Evolutionary conservation across 1,140 invertebrate genomes (phyloP).

Genomic region (Drosophila pectinifera): DNA sequence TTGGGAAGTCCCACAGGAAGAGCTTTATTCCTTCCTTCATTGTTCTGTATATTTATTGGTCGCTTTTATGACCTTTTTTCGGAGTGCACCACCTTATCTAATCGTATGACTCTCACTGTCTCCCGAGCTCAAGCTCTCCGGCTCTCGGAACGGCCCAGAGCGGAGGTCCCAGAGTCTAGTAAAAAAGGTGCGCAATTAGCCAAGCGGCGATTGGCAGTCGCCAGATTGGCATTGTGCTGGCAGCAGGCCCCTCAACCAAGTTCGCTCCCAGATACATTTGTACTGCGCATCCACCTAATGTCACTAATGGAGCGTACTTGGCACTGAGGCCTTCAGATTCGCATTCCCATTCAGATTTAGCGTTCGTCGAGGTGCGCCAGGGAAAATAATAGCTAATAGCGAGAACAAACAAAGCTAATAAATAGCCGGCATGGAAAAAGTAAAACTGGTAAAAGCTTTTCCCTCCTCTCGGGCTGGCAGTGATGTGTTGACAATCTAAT

Average conservation of each 20-base stretch:
- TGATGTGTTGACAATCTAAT: slow-evolving; percentile 36
- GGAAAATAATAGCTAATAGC: slow-evolving; percentile 25
- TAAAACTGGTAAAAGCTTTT: slow-evolving; percentile 69
- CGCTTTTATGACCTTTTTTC: background rate
- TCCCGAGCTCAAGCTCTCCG: slow-evolving; percentile 18
- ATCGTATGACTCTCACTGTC: slow-evolving; percentile 37
- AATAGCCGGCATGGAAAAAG: slow-evolving; percentile 60
- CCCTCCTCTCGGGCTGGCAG: slow-evolving; percentile 2
- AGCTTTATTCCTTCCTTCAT: background rate
- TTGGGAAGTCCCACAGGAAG: background rate
- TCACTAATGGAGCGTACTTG: slow-evolving; percentile 53
- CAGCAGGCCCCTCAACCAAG: slow-evolving; percentile 21
- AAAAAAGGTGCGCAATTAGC: slow-evolving; percentile 46
- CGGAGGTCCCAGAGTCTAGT: slow-evolving; percentile 20
- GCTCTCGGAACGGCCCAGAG: background rate
- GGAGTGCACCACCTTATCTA: slow-evolving; percentile 34
- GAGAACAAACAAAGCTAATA: slow-evolving; percentile 30
- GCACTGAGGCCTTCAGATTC: slow-evolving; percentile 32
- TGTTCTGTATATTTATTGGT: background rate
- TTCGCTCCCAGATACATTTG: slow-evolving; percentile 15
- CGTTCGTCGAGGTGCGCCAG: slow-evolving; percentile 32
- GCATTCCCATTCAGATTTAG: slow-evolving; percentile 11
- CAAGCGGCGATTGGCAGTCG: slow-evolving; percentile 47
- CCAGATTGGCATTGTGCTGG: slow-evolving; percentile 50
- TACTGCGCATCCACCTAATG: slow-evolving; percentile 30